Conservation (phyloP, 2,888 invertebrate genomes). For the Drosophila formosana region DNA sequence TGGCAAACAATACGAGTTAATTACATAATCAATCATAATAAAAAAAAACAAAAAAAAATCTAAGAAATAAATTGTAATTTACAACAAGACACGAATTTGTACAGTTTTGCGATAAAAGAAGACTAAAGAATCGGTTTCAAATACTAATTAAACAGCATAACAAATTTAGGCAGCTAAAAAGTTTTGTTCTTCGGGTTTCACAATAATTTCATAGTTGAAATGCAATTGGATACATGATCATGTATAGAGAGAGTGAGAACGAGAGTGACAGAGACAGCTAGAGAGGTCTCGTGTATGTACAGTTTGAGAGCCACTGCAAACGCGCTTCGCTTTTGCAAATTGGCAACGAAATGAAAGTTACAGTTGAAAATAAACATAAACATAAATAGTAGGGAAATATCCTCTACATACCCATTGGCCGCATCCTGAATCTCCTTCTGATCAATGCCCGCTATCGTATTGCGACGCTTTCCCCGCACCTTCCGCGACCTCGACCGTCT, state of each 20-base stretch:
- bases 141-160: conserved; percentile 79
- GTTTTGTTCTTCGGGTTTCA: conserved; percentile 30
- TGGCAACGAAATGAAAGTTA: conserved; percentile 38
- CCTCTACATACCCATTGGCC: conserved; percentile 90
- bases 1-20: conserved; percentile 71
- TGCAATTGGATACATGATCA: conserved; percentile 36
- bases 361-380: conserved; percentile 27
- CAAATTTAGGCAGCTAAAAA: conserved; percentile 73
- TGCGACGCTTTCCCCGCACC: conserved; percentile 93
- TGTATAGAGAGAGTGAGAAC: conserved; percentile 16
- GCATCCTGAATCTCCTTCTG: conserved; percentile 95
- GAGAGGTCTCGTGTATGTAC: conserved; percentile 42
- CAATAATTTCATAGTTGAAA: conserved; percentile 40
- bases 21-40: conserved; percentile 50
- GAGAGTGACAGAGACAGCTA: conserved; percentile 13
- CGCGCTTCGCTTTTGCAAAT: conserved; percentile 18
- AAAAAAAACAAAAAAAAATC: conserved; percentile 13
- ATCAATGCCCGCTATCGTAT: conserved; percentile 96
- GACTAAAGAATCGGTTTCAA: conserved; percentile 30
- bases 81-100: conserved; percentile 59
- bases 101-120: conserved; percentile 40
- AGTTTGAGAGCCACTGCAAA: conserved; percentile 53
- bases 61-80: conserved; percentile 5
- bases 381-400: not conserved
- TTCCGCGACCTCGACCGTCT: conserved; percentile 90